phyloP scores from a whole-genome alignment of 2,888 invertebrate genomes.

The Drosophila mercatorum region DNA sequence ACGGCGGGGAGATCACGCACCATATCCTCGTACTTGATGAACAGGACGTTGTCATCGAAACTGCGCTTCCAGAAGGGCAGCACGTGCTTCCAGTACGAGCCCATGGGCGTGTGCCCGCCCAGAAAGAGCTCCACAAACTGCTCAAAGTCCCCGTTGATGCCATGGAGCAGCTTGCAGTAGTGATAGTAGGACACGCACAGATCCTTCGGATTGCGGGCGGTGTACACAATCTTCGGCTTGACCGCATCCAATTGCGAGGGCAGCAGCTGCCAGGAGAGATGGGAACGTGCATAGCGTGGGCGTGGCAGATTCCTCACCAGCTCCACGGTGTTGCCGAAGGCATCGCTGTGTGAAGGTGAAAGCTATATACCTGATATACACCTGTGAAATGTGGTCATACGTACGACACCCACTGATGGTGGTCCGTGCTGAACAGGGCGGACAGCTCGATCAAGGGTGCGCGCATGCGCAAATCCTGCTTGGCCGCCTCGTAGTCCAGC shows the following conservation, averaged over 20 bases:
- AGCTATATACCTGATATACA: neutral
- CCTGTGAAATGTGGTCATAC: conserved; percentile 71
- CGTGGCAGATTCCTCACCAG: conserved; percentile 88
- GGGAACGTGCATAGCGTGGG: conserved; percentile 91
- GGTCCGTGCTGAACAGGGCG: conserved; percentile 87
- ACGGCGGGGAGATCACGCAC: conserved; percentile 89
- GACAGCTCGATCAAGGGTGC: conserved; percentile 91
- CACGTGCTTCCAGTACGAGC: conserved; percentile 88
- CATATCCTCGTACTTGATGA: conserved; percentile 93
- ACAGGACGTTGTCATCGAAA: conserved; percentile 89
- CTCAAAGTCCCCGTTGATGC: conserved; percentile 88
- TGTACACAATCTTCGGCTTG: conserved; percentile 94
- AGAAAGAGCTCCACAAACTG: conserved; percentile 91
- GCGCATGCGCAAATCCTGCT: conserved; percentile 86
- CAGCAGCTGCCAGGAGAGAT: conserved; percentile 90
- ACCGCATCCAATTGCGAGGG: conserved; percentile 88
- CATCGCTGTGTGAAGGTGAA: conserved; percentile 54
- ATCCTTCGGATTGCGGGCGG: conserved; percentile 95
- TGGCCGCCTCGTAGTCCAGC: conserved; percentile 91
- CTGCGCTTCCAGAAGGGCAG: conserved; percentile 89
- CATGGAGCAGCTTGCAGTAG: conserved; percentile 90
- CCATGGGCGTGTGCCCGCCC: conserved; percentile 88
- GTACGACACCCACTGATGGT: conserved; percentile 87
- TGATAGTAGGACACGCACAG: conserved; percentile 95
- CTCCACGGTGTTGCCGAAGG: conserved; percentile 89